phyloP scores from a whole-genome alignment of 2,113 vertebrate genomes.

The Passer domesticus region DNA sequence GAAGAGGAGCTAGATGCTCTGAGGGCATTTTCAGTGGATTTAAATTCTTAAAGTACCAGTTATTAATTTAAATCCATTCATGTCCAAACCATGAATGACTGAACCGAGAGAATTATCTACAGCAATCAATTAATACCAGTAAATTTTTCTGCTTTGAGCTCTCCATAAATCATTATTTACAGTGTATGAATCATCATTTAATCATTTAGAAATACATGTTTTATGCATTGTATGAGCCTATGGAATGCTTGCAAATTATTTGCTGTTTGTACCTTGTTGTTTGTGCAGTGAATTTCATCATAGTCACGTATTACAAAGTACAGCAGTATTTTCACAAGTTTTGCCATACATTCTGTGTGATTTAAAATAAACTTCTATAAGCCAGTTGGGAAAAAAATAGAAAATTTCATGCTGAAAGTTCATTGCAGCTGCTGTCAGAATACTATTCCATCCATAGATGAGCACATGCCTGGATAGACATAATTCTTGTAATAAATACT shows the following conservation, averaged over 20 bases:
- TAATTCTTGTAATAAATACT: background rate
- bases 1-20: background rate
- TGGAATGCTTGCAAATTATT: background rate
- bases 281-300: background rate
- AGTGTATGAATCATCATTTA: background rate
- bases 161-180: background rate
- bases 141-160: background rate
- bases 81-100: background rate
- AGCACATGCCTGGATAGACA: background rate
- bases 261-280: background rate
- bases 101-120: background rate
- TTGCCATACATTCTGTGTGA: background rate
- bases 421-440: background rate
- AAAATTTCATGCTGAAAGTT: background rate
- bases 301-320: background rate
- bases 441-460: background rate
- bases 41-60: background rate
- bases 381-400: background rate
- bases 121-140: background rate
- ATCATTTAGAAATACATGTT: background rate
- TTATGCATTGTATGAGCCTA: background rate
- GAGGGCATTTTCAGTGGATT: background rate
- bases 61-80: conserved; percentile 9
- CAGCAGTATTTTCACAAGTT: background rate
- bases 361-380: background rate